Base-by-base conservation (phyloP, 2,888 invertebrate species). In the Dicranocentrus wangi region DNA sequence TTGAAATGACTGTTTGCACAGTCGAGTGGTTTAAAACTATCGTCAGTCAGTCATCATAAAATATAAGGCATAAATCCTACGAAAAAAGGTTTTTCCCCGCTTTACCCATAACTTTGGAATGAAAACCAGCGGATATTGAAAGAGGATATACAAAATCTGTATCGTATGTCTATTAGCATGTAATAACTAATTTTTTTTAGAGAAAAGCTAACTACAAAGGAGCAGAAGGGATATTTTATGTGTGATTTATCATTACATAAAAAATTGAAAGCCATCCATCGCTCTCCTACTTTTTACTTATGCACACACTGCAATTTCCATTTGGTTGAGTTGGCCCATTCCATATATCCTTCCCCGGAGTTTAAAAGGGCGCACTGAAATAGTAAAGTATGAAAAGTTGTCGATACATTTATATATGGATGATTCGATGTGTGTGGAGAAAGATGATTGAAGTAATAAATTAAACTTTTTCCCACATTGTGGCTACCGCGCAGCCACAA, bases 1-100 rank as follows among this genome's bases (percentile, higher is more conserved):
- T 85, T 85, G 82, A 85, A 85, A 84, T 83, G 84, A 83, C 82
- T 85, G 85, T 85, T 85, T 84, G 81, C 83, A 78, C 78, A 84
- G 81, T 70, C 84, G 85, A 84, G 84, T 84, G 83, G 68, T 81
- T 78, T 81, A 77, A 82, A 82, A 82, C 82, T 77, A 77, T 70
- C 78, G 70, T 68, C 70, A 71, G 75, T 65, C 75, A 70, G 69
- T 69, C 78, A 58, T 75, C 72, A 72, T 75, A 75, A 75, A 75
- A 75, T 75, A 58, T 28, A 63, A 53, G 27, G 66, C 32, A 75
- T 63, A 72, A 75, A 66, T 73, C 65, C 65, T 10, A 65, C 66
- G 25, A 71, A 72, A 75, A 75, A 65, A 42, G 55, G 53, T 55
- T 55, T 65, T 66, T 66, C 58, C 19, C 39, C 32, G 32, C 5